Base-by-base conservation (phyloP, 2,888 invertebrate genomes). In the Xylota segnis region DNA sequence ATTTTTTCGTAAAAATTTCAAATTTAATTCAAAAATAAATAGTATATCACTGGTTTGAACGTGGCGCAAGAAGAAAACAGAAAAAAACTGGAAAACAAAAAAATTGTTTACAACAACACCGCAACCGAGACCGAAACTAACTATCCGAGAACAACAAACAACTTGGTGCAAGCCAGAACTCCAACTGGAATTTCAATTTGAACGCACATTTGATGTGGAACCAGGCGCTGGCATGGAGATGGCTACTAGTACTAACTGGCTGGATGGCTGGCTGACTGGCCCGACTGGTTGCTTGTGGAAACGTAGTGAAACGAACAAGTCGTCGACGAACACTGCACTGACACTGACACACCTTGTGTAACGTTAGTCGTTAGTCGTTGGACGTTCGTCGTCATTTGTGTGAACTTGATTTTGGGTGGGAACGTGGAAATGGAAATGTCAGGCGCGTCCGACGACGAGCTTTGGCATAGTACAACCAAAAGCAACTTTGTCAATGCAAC, bases 141-240 rank as follows among this genome's bases (percentile, higher is more conserved):
- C 32, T 61, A 52, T 16, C 47, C 71, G 78, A 47, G 65, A 79
- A 74, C 71, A 71, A 65, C 81, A 66, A 47, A 75, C 84, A 32
- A 59, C 75, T 71, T 47, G 66, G 45, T 66, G 71, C 59, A 84
- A 71, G 84, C 71, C 75, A 84, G 54, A 84, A 84, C 75, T 84
- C 84, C 71, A 81, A 84, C 84, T 84, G 81, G 84, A 84, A 81
- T 59, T 84, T 59, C 45, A 63, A 63, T 50, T 65, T 47, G 40
- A 84, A 81, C 75, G 79, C 75, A 79, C 84, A 66, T 52, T 84
- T 79, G 84, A 65, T 79, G 84, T 84, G 83, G 70, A 84, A 70
- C 74, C 50, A 54, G 37, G 23, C 32, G 75, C 84, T 81, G 84
- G 84, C 81, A 79, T 79, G 75, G 70, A 32, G 75, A 84, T 81